A percentile compares a stretch with the other conserved stretches of the same genome.
phyloP scores from a whole-genome alignment of 2,888 invertebrate species.

The Catocala nupta region DNA sequence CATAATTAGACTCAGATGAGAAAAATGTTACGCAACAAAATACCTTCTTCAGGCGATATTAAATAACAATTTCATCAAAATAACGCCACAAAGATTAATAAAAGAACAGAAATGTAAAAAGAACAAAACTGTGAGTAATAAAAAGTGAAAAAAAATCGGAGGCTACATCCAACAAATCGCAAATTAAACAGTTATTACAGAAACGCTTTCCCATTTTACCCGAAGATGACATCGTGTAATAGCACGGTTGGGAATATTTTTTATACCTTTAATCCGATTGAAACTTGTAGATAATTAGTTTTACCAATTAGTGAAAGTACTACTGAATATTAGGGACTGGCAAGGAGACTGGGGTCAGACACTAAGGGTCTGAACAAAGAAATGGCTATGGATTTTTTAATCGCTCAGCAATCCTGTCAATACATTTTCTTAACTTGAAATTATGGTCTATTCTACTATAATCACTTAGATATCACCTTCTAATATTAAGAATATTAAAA shows the following conservation, averaged over 20 bases:
- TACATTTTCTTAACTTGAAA: too few species aligned
- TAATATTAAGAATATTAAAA: too few species aligned
- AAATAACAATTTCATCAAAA: background rate
- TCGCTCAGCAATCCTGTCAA: too few species aligned
- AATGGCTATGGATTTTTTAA: background rate
- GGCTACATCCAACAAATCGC: conserved; percentile 11
- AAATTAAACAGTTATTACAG: conserved; percentile 22
- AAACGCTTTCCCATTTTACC: conserved; percentile 28
- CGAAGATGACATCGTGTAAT: conserved; percentile 45
- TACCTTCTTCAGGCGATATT: background rate
- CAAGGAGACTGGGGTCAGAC: conserved; percentile 3
- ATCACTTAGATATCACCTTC: too few species aligned
- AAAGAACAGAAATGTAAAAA: background rate
- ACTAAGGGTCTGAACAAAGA: background rate
- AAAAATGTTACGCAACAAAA: too few species aligned
- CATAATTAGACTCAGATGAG: too few species aligned
- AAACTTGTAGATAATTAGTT: conserved; percentile 60
- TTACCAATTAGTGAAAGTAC: conserved; percentile 70
- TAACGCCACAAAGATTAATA: background rate
- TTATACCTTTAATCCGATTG: conserved; percentile 59
- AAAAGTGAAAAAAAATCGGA: background rate
- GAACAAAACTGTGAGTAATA: background rate
- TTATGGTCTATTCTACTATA: too few species aligned
- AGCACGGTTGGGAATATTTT: conserved; percentile 49
- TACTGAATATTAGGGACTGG: conserved; percentile 45